phyloP scores from a whole-genome alignment of 2,888 invertebrate genomes.

The Drosophila robusta region DNA sequence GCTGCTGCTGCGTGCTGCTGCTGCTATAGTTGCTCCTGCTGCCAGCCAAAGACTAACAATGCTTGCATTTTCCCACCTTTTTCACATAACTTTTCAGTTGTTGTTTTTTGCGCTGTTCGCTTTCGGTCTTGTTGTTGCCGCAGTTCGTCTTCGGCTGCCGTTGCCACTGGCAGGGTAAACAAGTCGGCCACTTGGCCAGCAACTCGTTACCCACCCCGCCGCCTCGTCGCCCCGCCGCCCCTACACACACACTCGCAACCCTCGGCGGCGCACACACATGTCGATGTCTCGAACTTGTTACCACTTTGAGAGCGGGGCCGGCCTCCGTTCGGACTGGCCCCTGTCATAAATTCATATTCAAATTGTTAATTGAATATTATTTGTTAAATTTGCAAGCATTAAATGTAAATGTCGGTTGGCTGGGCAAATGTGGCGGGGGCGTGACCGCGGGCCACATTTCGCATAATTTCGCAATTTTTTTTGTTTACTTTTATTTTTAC shows the following conservation, averaged over 20 bases:
- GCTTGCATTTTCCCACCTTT: conserved; percentile 81
- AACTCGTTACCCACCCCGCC: conserved; percentile 54
- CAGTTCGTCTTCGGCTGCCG: conserved; percentile 34
- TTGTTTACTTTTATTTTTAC: conserved; percentile 23
- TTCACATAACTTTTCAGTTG: conserved; percentile 76
- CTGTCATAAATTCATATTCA: conserved; percentile 82
- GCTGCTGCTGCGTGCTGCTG: conserved; percentile 1
- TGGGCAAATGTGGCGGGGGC: conserved; percentile 62
- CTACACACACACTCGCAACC: not conserved
- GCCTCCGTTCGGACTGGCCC: conserved; percentile 66
- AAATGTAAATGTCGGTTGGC: conserved; percentile 75
- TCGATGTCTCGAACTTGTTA: conserved; percentile 78
- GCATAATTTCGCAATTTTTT: conserved; percentile 31
- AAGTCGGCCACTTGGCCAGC: conserved; percentile 75
- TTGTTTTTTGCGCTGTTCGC: conserved; percentile 33
- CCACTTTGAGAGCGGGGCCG: conserved; percentile 71
- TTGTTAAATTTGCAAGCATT: conserved; percentile 80
- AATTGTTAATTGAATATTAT: conserved; percentile 84
- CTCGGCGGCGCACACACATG: conserved; percentile 47
- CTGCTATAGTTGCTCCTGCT: conserved; percentile 26
- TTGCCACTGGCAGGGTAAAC: conserved; percentile 76
- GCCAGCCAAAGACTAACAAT: conserved; percentile 76
- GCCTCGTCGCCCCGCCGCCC: conserved; percentile 10
- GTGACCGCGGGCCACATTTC: conserved; percentile 42
- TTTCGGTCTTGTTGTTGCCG: conserved; percentile 30